Percentiles rank a stretch among this genome's conserved stretches.
phyloP scores from a whole-genome alignment of 2,888 invertebrate genomes.

The Chironomus tentans region DNA sequence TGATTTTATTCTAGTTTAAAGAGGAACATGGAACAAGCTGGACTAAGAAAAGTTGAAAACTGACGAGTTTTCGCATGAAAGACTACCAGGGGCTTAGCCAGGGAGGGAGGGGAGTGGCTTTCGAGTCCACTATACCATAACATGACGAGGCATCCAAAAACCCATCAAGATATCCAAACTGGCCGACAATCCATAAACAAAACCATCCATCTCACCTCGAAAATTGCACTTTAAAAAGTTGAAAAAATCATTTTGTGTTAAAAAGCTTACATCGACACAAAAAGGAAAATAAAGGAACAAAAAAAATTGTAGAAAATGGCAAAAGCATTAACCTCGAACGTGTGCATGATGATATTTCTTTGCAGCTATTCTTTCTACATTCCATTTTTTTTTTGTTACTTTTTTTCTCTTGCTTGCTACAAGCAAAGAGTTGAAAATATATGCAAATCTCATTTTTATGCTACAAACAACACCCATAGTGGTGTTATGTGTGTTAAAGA shows the following conservation, averaged over 20 bases:
- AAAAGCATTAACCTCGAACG: slow-evolving; percentile 26
- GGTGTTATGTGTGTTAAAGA: not conserved
- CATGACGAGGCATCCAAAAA: too few relatives aligned
- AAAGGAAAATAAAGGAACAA: too few relatives aligned
- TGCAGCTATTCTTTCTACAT: not conserved
- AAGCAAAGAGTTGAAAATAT: not conserved
- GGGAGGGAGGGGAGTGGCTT: too few relatives aligned
- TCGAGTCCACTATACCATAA: too few relatives aligned
- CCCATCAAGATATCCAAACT: not conserved
- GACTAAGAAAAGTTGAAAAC: too few relatives aligned
- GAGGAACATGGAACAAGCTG: too few relatives aligned
- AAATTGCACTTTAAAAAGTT: not conserved
- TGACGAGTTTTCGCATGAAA: too few relatives aligned
- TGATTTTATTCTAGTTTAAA: too few relatives aligned
- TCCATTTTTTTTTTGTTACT: not conserved
- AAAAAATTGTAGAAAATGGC: not conserved
- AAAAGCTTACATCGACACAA: slow-evolving; percentile 23
- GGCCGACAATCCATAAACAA: not conserved
- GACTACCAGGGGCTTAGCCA: too few relatives aligned
- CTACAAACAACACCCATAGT: slow-evolving; percentile 16
- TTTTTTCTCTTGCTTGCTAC: not conserved
- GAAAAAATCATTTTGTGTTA: slow-evolving; percentile 10
- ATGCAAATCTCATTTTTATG: slow-evolving; percentile 27
- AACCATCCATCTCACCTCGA: not conserved
- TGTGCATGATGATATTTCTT: slow-evolving; percentile 23